Conservation (phyloP, 2,888 invertebrate genomes). For the Trachelus tabidus region DNA sequence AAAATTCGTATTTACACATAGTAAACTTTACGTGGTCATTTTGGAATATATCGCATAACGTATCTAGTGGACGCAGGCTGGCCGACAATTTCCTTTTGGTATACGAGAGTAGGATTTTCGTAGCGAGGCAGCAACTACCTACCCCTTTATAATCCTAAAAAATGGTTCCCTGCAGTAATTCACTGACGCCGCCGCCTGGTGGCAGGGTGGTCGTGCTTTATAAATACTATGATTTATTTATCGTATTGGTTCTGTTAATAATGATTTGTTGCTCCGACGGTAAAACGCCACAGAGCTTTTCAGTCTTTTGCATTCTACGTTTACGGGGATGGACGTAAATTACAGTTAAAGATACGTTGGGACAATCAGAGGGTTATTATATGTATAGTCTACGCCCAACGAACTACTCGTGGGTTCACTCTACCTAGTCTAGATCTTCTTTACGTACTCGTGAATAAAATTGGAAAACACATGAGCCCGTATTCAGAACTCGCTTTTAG, state of each 20-base stretch:
- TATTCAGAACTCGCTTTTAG: no score
- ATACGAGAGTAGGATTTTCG: slow-evolving; percentile 26
- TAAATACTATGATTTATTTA: slow-evolving; percentile 47
- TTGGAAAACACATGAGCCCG: background rate
- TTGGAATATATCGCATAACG: background rate
- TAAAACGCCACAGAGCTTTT: background rate
- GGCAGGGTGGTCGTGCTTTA: slow-evolving; percentile 35
- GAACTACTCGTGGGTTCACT: background rate
- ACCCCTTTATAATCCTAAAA: slow-evolving; percentile 47
- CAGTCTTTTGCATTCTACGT: background rate
- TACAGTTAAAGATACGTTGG: background rate
- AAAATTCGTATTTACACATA: background rate
- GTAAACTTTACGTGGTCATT: background rate
- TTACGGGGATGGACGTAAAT: background rate
- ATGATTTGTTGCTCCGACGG: slow-evolving; percentile 36
- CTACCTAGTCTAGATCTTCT: background rate
- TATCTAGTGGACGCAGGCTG: slow-evolving; percentile 26
- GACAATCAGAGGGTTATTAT: background rate
- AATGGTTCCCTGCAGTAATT: slow-evolving; percentile 44
- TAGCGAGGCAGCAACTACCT: slow-evolving; percentile 19
- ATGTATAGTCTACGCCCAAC: background rate
- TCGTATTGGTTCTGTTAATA: slow-evolving; percentile 43
- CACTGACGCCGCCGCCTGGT: slow-evolving; percentile 22
- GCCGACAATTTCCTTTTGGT: slow-evolving; percentile 28
- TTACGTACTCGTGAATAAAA: background rate